These are phyloP conservation scores for Mellivora capensis DNA, from an alignment of 2,113 vertebrate species.

Conservation along the genomic window DNA sequence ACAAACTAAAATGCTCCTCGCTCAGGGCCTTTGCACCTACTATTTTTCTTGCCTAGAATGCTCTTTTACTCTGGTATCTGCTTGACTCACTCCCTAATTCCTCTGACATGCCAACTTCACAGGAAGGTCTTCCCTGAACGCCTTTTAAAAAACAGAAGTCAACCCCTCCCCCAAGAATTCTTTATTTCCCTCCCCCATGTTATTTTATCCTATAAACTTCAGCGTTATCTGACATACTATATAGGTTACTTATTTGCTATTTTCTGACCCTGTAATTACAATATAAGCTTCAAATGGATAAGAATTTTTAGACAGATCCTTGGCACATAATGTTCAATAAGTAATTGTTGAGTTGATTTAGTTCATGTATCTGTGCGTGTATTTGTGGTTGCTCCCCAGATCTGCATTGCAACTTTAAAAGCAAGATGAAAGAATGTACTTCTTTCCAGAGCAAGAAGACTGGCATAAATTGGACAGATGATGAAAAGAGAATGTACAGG, in stretches of 20 bases:
- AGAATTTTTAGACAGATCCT: not conserved
- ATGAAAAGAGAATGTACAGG: conserved; percentile 57
- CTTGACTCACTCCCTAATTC: not conserved
- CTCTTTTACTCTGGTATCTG: not conserved
- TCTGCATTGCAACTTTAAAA: conserved; percentile 39
- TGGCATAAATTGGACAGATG: conserved; percentile 64
- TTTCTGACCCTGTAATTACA: conserved; percentile 7
- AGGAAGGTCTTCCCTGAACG: not conserved
- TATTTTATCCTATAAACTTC: not conserved
- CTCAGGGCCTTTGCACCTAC: not conserved
- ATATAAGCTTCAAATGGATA: not conserved
- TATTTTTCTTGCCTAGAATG: not conserved
- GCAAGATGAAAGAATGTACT: conserved; percentile 36
- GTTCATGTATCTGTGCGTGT: not conserved
- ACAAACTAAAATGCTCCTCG: not conserved
- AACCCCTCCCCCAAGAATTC: not conserved
- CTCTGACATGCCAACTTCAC: not conserved
- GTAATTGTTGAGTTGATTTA: not conserved
- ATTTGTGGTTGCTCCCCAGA: conserved; percentile 65
- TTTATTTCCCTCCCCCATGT: not conserved
- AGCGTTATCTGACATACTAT: not conserved
- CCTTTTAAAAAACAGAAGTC: not conserved
- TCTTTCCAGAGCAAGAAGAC: conserved; percentile 51
- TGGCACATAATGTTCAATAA: not conserved
- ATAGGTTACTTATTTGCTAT: not conserved